phyloP scores from a whole-genome alignment of 2,888 invertebrate genomes.

The Drepanosiphum platanoidis region DNA sequence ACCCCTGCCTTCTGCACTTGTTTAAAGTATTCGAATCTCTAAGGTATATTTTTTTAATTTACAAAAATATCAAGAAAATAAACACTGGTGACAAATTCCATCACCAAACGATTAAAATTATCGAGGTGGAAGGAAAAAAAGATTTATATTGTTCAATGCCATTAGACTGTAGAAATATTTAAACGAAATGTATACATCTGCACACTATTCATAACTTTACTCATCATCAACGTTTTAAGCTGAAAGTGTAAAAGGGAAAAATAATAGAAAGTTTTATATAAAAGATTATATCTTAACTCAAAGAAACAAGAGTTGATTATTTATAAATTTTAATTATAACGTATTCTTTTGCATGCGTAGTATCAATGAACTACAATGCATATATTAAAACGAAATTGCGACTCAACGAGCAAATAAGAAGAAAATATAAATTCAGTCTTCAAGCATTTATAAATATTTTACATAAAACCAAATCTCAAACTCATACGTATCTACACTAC shows the following conservation, averaged over 20 bases:
- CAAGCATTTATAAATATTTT: too few species aligned
- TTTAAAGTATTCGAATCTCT: not conserved
- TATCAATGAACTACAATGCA: too few species aligned
- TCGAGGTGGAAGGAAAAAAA: not conserved
- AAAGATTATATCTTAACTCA: too few species aligned
- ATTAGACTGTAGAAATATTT: not conserved
- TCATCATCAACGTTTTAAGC: not conserved
- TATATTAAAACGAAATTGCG: too few species aligned
- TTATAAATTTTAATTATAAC: too few species aligned
- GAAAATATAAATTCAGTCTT: too few species aligned
- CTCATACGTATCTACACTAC: too few species aligned
- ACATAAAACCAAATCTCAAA: too few species aligned
- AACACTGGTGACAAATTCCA: not conserved
- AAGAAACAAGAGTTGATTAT: too few species aligned
- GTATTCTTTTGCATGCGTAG: too few species aligned
- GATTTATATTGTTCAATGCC: constrained; percentile 9
- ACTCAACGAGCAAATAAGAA: too few species aligned
- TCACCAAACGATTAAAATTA: constrained; percentile 2
- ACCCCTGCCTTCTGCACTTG: not conserved
- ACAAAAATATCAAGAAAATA: not conserved
- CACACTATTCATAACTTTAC: not conserved
- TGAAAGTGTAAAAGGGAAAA: not conserved
- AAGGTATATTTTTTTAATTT: not conserved
- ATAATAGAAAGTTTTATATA: not conserved
- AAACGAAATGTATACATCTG: not conserved